These are phyloP conservation scores for Ctenosaura bakeri DNA, from an alignment of 2,797 vertebrate species.

Conservation along the genomic window DNA sequence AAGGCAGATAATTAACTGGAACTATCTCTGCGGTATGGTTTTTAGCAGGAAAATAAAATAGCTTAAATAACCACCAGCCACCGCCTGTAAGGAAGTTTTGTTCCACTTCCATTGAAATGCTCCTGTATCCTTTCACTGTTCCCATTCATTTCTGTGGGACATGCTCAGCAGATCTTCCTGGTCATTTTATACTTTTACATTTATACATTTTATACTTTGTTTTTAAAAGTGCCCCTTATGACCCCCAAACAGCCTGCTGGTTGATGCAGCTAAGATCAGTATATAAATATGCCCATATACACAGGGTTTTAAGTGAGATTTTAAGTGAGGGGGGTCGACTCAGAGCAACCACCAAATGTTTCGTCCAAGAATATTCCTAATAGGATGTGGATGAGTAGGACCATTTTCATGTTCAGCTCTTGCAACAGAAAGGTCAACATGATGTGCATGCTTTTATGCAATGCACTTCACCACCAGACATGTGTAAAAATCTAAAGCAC, in stretches of 20 bases:
- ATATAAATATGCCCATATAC: not conserved
- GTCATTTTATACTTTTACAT: not conserved
- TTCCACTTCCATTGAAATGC: not conserved
- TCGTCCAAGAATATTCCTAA: not conserved
- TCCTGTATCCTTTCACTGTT: not conserved
- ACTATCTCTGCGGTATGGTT: not conserved
- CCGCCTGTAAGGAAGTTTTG: not conserved
- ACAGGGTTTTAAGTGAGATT: no score
- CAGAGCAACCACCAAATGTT: not conserved
- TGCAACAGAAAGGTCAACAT: not conserved
- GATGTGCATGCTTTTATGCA: constrained; percentile 3
- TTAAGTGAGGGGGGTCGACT: not conserved
- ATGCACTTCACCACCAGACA: constrained; percentile 9
- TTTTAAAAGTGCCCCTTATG: not conserved
- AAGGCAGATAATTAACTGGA: no score
- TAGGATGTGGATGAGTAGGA: not conserved
- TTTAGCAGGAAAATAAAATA: not conserved
- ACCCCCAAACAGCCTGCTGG: not conserved
- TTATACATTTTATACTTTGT: not conserved
- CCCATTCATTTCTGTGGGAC: not conserved
- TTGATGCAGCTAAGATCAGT: not conserved
- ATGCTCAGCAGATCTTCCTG: not conserved
- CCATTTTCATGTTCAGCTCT: constrained; percentile 6
- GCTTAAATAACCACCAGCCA: no score
- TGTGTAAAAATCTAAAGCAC: not conserved